Base-by-base conservation (phyloP, 2,113 vertebrate genomes). In the Hiodon alosoides region DNA sequence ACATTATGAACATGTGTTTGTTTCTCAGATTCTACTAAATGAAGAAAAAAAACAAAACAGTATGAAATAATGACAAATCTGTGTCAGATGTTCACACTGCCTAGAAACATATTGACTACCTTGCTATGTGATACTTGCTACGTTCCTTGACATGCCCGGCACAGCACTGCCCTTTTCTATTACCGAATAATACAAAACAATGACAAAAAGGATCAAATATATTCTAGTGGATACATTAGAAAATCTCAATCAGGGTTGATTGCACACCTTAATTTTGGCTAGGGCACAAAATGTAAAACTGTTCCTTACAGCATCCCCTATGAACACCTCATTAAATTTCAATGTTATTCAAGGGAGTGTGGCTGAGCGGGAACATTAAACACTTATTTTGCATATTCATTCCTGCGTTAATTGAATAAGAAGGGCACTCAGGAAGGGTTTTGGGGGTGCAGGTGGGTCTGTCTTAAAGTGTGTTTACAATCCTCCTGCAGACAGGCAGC, bases 41-140 rank as follows among this genome's bases (percentile, higher is more conserved):
- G 87, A 88, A 90, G 89, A 90, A 90, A 90, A 83, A 89, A 89
- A 31, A 90, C 89, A 91, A 88, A 89, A 86, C 88, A 89, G 89
- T 86, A 90, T 87, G 88, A 85, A 89, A 91, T 89, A 90, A 31
- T 89, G 87, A 91, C 89, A 90, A 89, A 31, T 31, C 88, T 88
- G 86, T 84, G 83, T 84, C 82, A 86, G 80, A 87, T 84, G 83
- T 82, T 87, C 85, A 83, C 83, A 85, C 78, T 79, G 83, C 79
- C 75, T 84, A 85, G 81, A 81, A 76, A 76, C 77, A 84, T 84
- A 81, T 84, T 83, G 75, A 75, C 31, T 31, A 31, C 31, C 31
- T 31, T 31, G 31, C 31, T 31, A 31, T 31, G 31, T 31, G 31
- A 31, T 31, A 31, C 31, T 31, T 88, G 83, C 82, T 89, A 90